These are phyloP conservation scores for Phrynocephalus versicolor DNA, from an alignment of 2,113 vertebrate genomes.

Conservation along the genomic window DNA sequence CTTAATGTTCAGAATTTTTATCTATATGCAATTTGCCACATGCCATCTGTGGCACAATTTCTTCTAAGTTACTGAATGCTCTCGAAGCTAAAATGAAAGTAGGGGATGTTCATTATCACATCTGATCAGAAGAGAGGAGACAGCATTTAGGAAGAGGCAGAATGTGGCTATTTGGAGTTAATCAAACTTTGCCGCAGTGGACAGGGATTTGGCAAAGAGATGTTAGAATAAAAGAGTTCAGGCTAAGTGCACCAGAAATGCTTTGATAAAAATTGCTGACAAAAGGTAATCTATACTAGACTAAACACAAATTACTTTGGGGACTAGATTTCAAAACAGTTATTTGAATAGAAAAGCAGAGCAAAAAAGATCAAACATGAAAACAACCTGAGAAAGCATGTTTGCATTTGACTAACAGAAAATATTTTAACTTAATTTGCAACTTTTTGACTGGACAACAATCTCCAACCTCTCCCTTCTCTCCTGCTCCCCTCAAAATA, in stretches of 20 bases:
- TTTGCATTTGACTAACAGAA: background rate
- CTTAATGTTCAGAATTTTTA: background rate
- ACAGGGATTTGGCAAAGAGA: background rate
- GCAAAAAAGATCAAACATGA: constrained; percentile 14
- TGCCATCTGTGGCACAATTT: background rate
- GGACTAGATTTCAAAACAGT: constrained; percentile 24
- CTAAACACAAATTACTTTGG: constrained; percentile 17
- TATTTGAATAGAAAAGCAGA: constrained; percentile 27
- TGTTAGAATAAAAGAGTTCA: constrained; percentile 4
- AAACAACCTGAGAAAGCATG: background rate
- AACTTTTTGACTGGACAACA: background rate
- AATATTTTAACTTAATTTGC: constrained; percentile 4
- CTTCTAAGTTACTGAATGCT: background rate
- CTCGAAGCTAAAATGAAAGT: background rate
- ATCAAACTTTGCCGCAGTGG: background rate
- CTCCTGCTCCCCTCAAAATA: background rate
- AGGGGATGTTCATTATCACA: background rate
- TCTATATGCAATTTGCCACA: background rate
- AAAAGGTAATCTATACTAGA: background rate
- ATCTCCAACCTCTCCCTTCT: background rate
- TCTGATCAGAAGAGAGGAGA: background rate
- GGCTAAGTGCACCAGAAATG: background rate
- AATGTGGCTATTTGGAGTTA: background rate
- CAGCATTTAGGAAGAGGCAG: background rate
- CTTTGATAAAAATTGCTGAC: constrained; percentile 18